These are phyloP conservation scores for Netelia inedita DNA, from an alignment of 2,888 invertebrate genomes.

Conservation along the genomic window DNA sequence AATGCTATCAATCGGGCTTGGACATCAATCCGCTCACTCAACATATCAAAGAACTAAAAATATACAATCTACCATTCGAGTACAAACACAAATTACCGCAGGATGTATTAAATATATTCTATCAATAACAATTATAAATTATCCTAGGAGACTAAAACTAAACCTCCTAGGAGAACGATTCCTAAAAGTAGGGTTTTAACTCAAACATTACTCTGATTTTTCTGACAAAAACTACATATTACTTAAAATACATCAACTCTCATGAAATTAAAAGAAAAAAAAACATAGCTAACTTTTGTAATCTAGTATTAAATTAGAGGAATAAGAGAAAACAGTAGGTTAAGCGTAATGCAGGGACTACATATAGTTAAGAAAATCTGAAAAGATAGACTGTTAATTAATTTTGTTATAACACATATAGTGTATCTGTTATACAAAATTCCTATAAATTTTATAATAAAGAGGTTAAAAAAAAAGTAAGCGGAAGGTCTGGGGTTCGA, in stretches of 20 bases:
- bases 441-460: too few relatives aligned
- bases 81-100: slow-evolving; percentile 52
- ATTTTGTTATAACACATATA: too few relatives aligned
- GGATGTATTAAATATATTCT: slow-evolving; percentile 21
- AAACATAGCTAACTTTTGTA: not conserved
- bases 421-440: too few relatives aligned
- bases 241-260: not conserved
- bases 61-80: slow-evolving; percentile 33
- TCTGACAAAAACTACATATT: slow-evolving; percentile 1
- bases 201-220: not conserved
- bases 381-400: too few relatives aligned
- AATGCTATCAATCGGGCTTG: slow-evolving; percentile 46
- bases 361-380: not conserved
- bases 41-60: slow-evolving; percentile 25
- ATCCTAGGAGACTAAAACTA: not conserved
- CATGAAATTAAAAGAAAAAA: not conserved
- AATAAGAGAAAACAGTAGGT: slow-evolving; percentile 24
- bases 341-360: slow-evolving; percentile 6
- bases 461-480: too few relatives aligned
- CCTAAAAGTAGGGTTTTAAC: slow-evolving; percentile 2
- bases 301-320: slow-evolving; percentile 1
- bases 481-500: too few relatives aligned
- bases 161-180: not conserved
- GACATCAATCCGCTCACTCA: slow-evolving; percentile 37
- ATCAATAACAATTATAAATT: slow-evolving; percentile 16